These are phyloP conservation scores for Penaeus japonicus DNA, from an alignment of 1,140 invertebrate genomes.

Conservation along the genomic window DNA sequence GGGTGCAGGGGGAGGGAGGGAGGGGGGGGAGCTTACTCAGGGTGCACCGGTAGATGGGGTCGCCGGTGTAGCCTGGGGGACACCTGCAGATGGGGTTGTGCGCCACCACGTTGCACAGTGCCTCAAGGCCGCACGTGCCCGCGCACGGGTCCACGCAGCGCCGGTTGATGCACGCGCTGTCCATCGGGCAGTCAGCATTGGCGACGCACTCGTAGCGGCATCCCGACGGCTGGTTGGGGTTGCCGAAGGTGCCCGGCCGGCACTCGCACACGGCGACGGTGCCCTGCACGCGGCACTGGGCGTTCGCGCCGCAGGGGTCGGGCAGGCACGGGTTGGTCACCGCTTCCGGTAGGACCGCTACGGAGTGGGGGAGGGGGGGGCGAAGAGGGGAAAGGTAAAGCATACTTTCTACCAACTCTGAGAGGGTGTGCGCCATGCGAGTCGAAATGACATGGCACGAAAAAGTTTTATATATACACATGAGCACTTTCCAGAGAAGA, in stretches of 20 bases:
- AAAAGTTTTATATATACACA: no score
- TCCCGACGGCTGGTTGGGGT: constrained; percentile 68
- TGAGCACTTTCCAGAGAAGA: no score
- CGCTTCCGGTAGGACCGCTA: constrained; percentile 23
- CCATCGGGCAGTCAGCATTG: constrained; percentile 74
- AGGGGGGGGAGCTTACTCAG: constrained; percentile 9
- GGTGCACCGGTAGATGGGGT: constrained; percentile 70
- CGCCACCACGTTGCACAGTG: constrained; percentile 78
- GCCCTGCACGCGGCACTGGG: constrained; percentile 74
- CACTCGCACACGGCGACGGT: constrained; percentile 73
- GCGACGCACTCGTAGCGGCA: constrained; percentile 70
- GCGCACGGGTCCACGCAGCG: constrained; percentile 80
- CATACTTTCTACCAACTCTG: neutral
- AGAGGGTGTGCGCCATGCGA: no score
- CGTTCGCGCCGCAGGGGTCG: constrained; percentile 82
- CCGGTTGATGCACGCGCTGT: constrained; percentile 73
- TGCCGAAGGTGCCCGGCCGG: constrained; percentile 70
- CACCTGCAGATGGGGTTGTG: constrained; percentile 67
- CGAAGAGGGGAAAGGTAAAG: neutral
- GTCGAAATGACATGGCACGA: no score
- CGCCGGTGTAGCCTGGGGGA: constrained; percentile 76
- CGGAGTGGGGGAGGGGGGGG: neutral
- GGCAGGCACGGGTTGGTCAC: constrained; percentile 28
- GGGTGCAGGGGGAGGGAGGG: neutral
- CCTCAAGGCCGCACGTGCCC: constrained; percentile 78